Base-by-base conservation (phyloP, 2,888 invertebrate genomes). In the Oscheius sp. region DNA sequence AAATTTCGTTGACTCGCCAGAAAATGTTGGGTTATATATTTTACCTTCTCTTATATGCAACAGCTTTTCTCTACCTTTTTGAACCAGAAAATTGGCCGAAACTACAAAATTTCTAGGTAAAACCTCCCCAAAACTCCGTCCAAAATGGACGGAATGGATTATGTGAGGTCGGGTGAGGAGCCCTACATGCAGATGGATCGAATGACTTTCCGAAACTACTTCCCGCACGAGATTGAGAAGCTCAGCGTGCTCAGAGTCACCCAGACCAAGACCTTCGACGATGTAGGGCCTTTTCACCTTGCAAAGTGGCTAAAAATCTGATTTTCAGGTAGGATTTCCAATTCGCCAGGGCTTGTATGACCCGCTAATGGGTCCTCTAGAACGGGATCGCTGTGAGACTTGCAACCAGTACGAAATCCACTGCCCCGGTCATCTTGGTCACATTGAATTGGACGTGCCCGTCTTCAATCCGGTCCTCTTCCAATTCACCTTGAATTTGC, bases 401-500 rank as follows among this genome's bases (percentile, higher is more conserved):
- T 88, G 88, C 73, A 79, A 76, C 65, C 83, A 83, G 63, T 79
- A 76, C 70, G 80, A 79, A n/a, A 58, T 74, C 57, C 71, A 81
- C 70, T 84, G 84, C 72, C 84, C 84, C 32, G 81, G 99, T 0
- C 99, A 99, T 90, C 93, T 95, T 90, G 98, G 98, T 0, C 95
- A 96, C 89, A 96, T 99, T 79, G 94, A 94, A 81, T 91, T 99
- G 1, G 94, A 95, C 0, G 90, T 96, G 11, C 93, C 95, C 0
- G 94, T 95, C 0, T 93, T 94, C 74, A 97, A 98, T 91, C 97
- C 98, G 0, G 89, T 98, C 62, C 95, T 95, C 87, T 93, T 94
- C 79, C 93, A 93, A 87, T 92, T 93, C 47, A 91, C 96, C 29
- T 93, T 86, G 91, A 92, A 88, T 90, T 75, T 92, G 35, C 79